phyloP scores from a whole-genome alignment of 2,888 invertebrate genomes.

The Gasteruption jaculator region DNA sequence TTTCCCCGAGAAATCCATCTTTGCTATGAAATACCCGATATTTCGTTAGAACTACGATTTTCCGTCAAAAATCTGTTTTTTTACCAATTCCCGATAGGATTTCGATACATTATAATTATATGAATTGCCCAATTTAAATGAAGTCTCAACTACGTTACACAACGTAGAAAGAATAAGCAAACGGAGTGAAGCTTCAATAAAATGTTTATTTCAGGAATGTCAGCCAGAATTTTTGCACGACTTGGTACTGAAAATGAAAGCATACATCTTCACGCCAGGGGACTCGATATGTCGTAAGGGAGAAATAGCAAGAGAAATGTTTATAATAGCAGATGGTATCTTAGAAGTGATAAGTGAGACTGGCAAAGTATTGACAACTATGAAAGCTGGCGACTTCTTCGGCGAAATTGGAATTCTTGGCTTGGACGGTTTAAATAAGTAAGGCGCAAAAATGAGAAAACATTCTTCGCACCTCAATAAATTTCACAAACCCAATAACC shows the following conservation, averaged over 20 bases:
- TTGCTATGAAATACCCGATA: too few species aligned
- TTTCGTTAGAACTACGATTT: too few species aligned
- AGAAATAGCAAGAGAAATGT: constrained; percentile 95
- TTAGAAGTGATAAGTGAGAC: constrained; percentile 93
- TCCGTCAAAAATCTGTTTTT: too few species aligned
- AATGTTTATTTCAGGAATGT: constrained; percentile 85
- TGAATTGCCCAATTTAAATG: too few species aligned
- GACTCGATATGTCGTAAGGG: constrained; percentile 95
- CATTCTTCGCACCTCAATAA: neutral
- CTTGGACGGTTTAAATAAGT: constrained; percentile 94
- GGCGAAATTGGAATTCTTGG: constrained; percentile 97
- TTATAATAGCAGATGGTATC: constrained; percentile 96
- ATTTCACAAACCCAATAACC: too few species aligned
- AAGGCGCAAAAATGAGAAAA: constrained; percentile 32
- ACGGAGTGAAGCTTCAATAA: too few species aligned
- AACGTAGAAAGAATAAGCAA: too few species aligned
- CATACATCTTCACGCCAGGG: constrained; percentile 96
- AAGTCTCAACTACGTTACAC: too few species aligned
- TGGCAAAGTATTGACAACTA: constrained; percentile 87
- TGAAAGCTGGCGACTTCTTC: constrained; percentile 97
- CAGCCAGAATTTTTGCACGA: constrained; percentile 97
- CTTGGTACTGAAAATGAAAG: constrained; percentile 95
- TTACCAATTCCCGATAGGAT: too few species aligned
- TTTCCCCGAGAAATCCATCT: too few species aligned
- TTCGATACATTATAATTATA: too few species aligned